Base-by-base conservation (phyloP, 2,797 vertebrate species). In the Gambusia yucatana region DNA sequence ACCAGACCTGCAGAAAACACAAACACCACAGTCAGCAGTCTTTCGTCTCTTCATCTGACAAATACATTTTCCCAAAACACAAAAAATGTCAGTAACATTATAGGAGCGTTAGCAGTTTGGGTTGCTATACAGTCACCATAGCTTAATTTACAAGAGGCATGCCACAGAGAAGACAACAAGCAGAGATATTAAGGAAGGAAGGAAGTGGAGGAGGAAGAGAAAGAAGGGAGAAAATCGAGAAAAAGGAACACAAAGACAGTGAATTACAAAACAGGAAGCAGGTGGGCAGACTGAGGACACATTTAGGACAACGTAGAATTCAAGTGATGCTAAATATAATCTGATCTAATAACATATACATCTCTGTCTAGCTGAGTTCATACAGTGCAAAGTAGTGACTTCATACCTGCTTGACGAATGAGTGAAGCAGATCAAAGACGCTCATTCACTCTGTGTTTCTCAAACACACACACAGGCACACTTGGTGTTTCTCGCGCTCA, bases 1-100 rank as follows among this genome's bases (percentile, higher is more conserved):
- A 99, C 98, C 72, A 99, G 96, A 91, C 98, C 98, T 99, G 92
- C 80, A 86, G 82, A 59, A 77, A 81, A 93, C 70, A 91, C 81
- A 91, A 11, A 84, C 80, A 75, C 76, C 87, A 90, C 74, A 90
- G 88, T 92, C 90, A 92, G 90, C 79, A 91, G 84, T 72, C 47
- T 85, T 80, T 77, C 76, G 44, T 72, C 63, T 73, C 44, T 52
- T 36, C 25, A 61, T 63, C 69, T 75, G 44, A 70, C 72, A 41
- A 63, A 75, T 76, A 1, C 75, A 48, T 78, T 33, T 13, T 47
- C 72, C 50, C 67, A 0, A 81, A 63, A 75, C 48, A 88, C 70
- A 80, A 48, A 85, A 52, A 84, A 90, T 86, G 87, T 84, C 84
- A 83, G 89, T 88, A 61, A 36, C 70, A 52, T 69, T 76, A 85